Percentiles rank a stretch among this genome's conserved stretches.
These are phyloP conservation scores for Eilema caniola DNA, from an alignment of 2,888 invertebrate genomes.

Conservation along the genomic window DNA sequence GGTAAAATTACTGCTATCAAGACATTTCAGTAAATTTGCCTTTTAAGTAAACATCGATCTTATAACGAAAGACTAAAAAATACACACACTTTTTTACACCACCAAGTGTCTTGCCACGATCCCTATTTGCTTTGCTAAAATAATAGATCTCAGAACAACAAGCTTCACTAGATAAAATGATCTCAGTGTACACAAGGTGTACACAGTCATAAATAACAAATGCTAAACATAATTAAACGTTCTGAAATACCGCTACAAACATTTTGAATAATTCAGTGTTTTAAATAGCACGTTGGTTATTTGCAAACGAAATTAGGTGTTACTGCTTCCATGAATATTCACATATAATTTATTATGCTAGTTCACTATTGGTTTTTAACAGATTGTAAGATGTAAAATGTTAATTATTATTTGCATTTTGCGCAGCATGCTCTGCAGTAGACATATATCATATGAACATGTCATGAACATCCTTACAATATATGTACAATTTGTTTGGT, in stretches of 20 bases:
- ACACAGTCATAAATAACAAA: slow-evolving; percentile 1
- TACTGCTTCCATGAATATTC: slow-evolving; percentile 45
- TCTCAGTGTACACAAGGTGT: background rate
- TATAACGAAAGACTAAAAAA: too few species aligned
- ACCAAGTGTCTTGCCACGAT: background rate
- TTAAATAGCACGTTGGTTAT: slow-evolving; percentile 36
- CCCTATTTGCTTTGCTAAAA: background rate
- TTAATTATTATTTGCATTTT: slow-evolving; percentile 7
- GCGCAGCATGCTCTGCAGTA: too few species aligned
- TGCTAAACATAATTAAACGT: slow-evolving; percentile 22
- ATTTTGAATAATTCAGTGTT: slow-evolving; percentile 46
- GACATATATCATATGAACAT: too few species aligned
- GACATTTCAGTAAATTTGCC: too few species aligned
- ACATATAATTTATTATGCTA: slow-evolving; percentile 30
- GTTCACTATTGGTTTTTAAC: slow-evolving; percentile 25
- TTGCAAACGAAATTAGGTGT: slow-evolving; percentile 51
- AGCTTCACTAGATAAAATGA: background rate
- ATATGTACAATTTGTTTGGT: too few species aligned
- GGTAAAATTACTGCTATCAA: too few species aligned
- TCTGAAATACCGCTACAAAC: slow-evolving; percentile 30
- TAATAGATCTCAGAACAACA: background rate
- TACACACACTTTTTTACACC: background rate
- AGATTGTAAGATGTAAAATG: background rate
- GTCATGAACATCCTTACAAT: too few species aligned
- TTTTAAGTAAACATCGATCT: too few species aligned